phyloP scores from a whole-genome alignment of 2,888 invertebrate genomes.

The Galerucella nymphaeae region DNA sequence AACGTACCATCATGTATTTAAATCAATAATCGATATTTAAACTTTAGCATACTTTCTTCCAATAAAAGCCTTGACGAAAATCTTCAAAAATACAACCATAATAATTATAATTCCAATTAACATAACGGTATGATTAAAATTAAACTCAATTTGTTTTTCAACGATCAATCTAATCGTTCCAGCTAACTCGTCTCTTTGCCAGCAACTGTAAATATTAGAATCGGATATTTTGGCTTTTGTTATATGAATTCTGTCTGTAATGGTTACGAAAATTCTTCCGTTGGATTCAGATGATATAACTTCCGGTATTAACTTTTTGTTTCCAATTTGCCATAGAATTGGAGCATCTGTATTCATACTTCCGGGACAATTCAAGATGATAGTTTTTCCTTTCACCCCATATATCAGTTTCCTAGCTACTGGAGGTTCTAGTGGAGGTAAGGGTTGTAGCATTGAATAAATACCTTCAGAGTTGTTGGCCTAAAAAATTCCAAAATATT shows the following conservation, averaged over 20 bases:
- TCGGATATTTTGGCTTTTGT: conserved; percentile 67
- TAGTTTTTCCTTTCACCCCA: conserved; percentile 59
- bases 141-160: conserved; percentile 64
- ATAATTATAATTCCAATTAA: conserved; percentile 64
- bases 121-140: conserved; percentile 66
- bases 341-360: conserved; percentile 69
- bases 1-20: too few species aligned
- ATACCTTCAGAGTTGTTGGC: conserved; percentile 73
- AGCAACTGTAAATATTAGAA: conserved; percentile 74
- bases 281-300: conserved; percentile 65
- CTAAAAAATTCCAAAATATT: too few species aligned
- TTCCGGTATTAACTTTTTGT: conserved; percentile 66
- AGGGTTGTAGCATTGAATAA: conserved; percentile 67
- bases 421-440: conserved; percentile 65
- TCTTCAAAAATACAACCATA: conserved; percentile 61
- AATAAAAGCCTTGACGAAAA: conserved; percentile 64
- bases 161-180: conserved; percentile 72
- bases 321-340: conserved; percentile 70
- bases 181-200: conserved; percentile 70
- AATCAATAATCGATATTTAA: conserved; percentile 8
- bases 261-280: conserved; percentile 70
- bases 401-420: conserved; percentile 64
- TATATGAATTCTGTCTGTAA: conserved; percentile 70
- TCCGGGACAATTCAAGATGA: conserved; percentile 67
- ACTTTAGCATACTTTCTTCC: conserved; percentile 61